Evolutionary conservation across 2,888 invertebrate species (phyloP), one percentile per base, ranked within the genome.

Genomic region (Spisula solida): DNA sequence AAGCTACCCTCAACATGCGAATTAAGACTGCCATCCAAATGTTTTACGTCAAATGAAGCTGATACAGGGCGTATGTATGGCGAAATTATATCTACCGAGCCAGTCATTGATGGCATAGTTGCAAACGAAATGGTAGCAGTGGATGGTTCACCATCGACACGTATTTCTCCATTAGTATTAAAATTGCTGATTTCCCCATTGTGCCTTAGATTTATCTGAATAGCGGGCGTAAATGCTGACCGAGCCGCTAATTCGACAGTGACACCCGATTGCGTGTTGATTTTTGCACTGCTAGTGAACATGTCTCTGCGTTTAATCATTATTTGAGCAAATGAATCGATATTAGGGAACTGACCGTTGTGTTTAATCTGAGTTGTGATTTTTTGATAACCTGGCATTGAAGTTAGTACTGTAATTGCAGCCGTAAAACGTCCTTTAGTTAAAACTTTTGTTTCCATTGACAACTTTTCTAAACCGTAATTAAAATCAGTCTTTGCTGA

Each of bases 271-370:
- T 10, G 29, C 14, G 41, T 82, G 47, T 88, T 86, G 8, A 88
- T 29, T 56, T 80, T 41, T 18, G 80, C 25, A 34, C 88, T 81
- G 16, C 51, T 81, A 10, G 86, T 85, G 1, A 70, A 79, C 16
- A 91, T 78, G 29, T 80, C 90, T 88, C 91, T 84, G 47, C 91
- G 47, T 25, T 87, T 88, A 48, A 88, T 80, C 41, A 80, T 91
- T 20, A 90, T 25, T 51, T 88, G 87, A 14, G 79, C 79, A 18
- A 80, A 51, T 4, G 88, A 70, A 41, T 82, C 34, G 6, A 85
- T 75, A 34, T 85, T 81, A 0, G 91, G 88, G 20, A 90, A 90
- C 18, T 47, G 55, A 29, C 91, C 91, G 60, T 34, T 79, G 47
- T 90, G 87, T n/a, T 85, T 78, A 1, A 90, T 25, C 51, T 80